Evolutionary conservation across 2,113 vertebrate species (phyloP).

Genomic region (Pangasianodon gigas): DNA sequence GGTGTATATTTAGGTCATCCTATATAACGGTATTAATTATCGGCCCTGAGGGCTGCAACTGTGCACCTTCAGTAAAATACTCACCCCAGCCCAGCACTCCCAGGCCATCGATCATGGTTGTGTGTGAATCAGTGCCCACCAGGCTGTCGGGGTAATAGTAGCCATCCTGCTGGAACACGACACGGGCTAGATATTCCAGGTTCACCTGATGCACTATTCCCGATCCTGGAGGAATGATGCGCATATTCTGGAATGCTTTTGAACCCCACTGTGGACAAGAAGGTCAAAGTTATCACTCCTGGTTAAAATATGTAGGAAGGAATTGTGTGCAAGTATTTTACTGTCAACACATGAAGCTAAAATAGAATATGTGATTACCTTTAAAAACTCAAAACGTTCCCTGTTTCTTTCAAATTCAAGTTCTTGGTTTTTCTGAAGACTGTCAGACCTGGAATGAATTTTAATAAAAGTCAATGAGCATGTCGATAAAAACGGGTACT

Average conservation of each 20-base stretch:
- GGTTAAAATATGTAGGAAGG: background rate
- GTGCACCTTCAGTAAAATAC: constrained; percentile 47
- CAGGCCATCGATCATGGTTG: constrained; percentile 96
- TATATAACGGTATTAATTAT: background rate
- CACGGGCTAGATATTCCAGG: constrained; percentile 91
- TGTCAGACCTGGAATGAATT: constrained; percentile 80
- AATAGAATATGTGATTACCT: constrained; percentile 73
- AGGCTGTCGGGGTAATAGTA: constrained; percentile 94
- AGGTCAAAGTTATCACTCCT: constrained; percentile 9
- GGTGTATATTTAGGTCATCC: background rate
- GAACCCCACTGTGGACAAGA: constrained; percentile 88
- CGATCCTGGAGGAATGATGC: constrained; percentile 94
- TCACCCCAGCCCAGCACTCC: constrained; percentile 96
- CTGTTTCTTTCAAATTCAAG: constrained; percentile 96
- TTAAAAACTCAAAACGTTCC: constrained; percentile 96
- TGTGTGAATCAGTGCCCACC: constrained; percentile 97
- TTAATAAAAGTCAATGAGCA: background rate
- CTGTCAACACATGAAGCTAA: background rate
- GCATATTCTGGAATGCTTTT: constrained; percentile 91
- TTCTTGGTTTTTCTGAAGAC: constrained; percentile 95
- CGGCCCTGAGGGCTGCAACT: background rate
- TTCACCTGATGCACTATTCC: constrained; percentile 99
- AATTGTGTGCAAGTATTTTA: background rate
- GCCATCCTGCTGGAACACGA: constrained; percentile 87
- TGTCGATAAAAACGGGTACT: background rate